These are phyloP conservation scores for Ecliptopera silaceata DNA, from an alignment of 2,888 invertebrate species.

Conservation along the genomic window DNA sequence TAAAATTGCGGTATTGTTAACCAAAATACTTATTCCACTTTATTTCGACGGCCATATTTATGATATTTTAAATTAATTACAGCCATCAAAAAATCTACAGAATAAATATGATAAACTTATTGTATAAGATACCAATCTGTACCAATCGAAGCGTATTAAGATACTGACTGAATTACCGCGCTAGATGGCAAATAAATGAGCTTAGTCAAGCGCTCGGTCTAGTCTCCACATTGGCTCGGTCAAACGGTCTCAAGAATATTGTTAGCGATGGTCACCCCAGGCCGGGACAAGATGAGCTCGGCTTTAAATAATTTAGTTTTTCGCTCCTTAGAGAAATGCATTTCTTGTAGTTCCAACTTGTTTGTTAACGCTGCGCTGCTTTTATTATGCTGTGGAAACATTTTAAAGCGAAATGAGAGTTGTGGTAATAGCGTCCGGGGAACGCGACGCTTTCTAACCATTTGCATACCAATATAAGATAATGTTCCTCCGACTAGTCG, in stretches of 20 bases:
- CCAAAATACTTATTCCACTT: background rate
- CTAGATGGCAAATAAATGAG: too few species aligned
- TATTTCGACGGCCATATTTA: background rate
- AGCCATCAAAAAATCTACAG: too few species aligned
- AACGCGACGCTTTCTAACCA: too few species aligned
- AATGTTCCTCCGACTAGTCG: too few species aligned
- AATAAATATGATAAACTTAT: too few species aligned
- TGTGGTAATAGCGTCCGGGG: background rate
- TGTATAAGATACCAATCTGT: too few species aligned
- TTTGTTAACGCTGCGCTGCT: constrained; percentile 24
- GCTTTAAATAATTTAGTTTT: constrained; percentile 36
- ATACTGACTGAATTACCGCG: too few species aligned
- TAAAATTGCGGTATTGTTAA: constrained; percentile 1
- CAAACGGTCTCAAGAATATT: background rate
- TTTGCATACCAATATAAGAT: too few species aligned
- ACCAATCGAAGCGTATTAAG: too few species aligned
- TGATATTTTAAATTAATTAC: background rate
- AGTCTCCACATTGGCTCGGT: too few species aligned
- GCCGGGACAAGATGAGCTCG: constrained; percentile 20
- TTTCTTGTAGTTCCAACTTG: constrained; percentile 17
- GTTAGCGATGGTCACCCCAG: background rate
- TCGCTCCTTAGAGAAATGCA: constrained; percentile 19
- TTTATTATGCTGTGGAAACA: constrained; percentile 15
- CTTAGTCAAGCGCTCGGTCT: background rate
- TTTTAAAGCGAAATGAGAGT: constrained; percentile 11